phyloP scores from a whole-genome alignment of 2,113 vertebrate genomes.

The Periophthalmodon schlosseri region DNA sequence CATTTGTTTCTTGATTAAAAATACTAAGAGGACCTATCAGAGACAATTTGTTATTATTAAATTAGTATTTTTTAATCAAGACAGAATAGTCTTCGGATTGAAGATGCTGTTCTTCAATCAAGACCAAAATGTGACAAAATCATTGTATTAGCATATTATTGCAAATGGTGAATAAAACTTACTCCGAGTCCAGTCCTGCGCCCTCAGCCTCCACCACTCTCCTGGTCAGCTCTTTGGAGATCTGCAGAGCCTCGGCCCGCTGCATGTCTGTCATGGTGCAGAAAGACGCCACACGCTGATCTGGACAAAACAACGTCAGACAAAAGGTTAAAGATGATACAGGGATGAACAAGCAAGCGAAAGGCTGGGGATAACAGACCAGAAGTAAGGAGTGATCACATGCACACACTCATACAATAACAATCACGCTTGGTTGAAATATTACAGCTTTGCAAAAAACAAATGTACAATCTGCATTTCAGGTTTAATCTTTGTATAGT shows the following conservation, averaged over 20 bases:
- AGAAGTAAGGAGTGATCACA: not conserved
- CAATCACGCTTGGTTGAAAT: not conserved
- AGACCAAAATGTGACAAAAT: slow-evolving; percentile 1
- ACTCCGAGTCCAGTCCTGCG: slow-evolving; percentile 81
- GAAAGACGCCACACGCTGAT: slow-evolving; percentile 92
- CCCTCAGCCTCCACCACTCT: slow-evolving; percentile 82
- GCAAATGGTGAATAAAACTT: slow-evolving; percentile 37
- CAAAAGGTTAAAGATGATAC: not conserved
- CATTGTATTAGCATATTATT: not conserved
- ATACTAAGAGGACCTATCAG: not conserved
- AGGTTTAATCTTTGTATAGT: not conserved
- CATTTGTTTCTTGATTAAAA: not conserved
- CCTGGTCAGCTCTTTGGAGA: slow-evolving; percentile 81
- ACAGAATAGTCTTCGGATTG: not conserved
- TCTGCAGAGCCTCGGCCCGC: slow-evolving; percentile 83
- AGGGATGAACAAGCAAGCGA: not conserved
- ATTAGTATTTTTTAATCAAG: slow-evolving; percentile 3
- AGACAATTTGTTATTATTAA: not conserved
- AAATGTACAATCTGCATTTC: not conserved
- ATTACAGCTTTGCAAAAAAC: not conserved
- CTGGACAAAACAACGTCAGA: slow-evolving; percentile 70
- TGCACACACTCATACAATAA: not conserved
- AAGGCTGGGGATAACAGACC: not conserved
- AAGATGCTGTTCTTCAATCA: slow-evolving; percentile 3
- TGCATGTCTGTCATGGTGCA: slow-evolving; percentile 91